These are phyloP conservation scores for Crenuchus spilurus DNA, from an alignment of 2,797 vertebrate genomes.

Conservation along the genomic window DNA sequence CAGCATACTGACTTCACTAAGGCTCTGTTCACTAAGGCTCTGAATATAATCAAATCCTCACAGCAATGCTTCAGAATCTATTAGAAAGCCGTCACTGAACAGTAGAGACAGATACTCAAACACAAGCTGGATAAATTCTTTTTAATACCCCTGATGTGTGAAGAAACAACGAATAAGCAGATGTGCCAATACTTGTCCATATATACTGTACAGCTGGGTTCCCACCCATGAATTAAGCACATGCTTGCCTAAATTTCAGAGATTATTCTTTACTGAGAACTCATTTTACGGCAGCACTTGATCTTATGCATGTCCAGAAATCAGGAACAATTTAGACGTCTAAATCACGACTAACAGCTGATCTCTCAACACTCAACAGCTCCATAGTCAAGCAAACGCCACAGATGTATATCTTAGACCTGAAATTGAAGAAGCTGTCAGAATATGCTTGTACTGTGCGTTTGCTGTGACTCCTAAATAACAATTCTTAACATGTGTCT, in stretches of 20 bases:
- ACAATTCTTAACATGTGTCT: neutral
- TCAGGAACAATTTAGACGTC: neutral
- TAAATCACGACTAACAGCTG: neutral
- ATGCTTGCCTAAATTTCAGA: neutral
- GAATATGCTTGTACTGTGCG: neutral
- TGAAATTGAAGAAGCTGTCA: neutral
- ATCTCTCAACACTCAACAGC: neutral
- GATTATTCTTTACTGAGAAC: neutral
- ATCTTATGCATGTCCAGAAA: constrained; percentile 6
- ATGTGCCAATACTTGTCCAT: too few species aligned
- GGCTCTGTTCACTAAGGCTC: too few species aligned
- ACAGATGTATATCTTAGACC: neutral
- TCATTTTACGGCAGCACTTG: neutral
- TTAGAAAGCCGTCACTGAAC: too few species aligned
- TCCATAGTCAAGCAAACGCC: neutral
- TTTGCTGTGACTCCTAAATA: constrained; percentile 21
- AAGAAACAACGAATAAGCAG: too few species aligned
- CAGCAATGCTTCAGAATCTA: too few species aligned
- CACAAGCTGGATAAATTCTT: too few species aligned
- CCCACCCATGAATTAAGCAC: neutral
- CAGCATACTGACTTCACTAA: too few species aligned
- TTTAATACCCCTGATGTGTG: too few species aligned
- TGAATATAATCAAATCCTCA: too few species aligned
- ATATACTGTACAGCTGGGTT: neutral
- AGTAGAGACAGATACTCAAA: too few species aligned